These are phyloP conservation scores for Bradypodion ventrale DNA, from an alignment of 2,797 vertebrate species.

Conservation along the genomic window DNA sequence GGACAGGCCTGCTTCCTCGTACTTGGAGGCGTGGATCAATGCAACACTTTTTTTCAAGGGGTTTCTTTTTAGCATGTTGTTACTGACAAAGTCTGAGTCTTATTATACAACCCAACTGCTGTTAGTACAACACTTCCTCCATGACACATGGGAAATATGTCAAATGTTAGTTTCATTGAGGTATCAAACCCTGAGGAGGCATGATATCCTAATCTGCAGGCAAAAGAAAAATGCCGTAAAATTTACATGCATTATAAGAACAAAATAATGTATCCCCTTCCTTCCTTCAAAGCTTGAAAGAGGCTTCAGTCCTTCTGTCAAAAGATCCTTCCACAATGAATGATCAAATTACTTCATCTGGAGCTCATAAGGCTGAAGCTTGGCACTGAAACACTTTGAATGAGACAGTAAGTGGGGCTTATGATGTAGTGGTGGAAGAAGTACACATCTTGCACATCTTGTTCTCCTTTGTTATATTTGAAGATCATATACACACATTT, in stretches of 20 bases:
- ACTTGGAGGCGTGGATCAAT: neutral
- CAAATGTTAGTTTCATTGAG: slow-evolving; percentile 1
- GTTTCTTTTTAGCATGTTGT: slow-evolving; percentile 27
- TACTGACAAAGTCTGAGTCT: slow-evolving; percentile 26
- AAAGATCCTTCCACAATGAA: neutral
- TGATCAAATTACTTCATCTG: neutral
- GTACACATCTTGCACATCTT: neutral
- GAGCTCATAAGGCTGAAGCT: fast-evolving
- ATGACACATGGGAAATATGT: neutral
- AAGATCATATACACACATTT: neutral
- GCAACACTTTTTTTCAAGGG: slow-evolving; percentile 19
- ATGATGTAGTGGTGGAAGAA: neutral
- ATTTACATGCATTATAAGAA: neutral
- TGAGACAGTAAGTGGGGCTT: neutral
- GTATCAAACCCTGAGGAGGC: neutral
- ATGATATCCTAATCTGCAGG: neutral
- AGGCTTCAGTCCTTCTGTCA: neutral
- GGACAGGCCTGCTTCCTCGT: neutral
- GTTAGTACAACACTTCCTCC: slow-evolving; percentile 16
- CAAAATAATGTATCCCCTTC: neutral
- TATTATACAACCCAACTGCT: neutral
- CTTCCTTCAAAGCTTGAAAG: neutral
- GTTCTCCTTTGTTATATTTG: neutral
- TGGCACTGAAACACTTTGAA: neutral
- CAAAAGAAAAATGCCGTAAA: slow-evolving; percentile 20